A percentile compares a stretch with the other conserved stretches of the same genome.
These are phyloP conservation scores for Petrophora chlorosata DNA, from an alignment of 2,888 invertebrate genomes.

Conservation along the genomic window DNA sequence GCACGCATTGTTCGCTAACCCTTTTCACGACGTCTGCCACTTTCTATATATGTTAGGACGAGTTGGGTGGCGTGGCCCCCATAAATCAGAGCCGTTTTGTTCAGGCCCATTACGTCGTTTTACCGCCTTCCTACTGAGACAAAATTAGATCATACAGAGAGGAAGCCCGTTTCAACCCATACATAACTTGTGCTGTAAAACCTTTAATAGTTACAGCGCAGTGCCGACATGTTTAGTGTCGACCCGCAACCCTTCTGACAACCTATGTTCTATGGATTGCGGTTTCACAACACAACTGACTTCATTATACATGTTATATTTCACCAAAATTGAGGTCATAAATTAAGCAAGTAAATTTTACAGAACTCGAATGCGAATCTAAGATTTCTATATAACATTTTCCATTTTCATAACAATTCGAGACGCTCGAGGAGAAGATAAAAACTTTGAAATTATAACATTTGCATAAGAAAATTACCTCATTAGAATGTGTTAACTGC, in stretches of 20 bases:
- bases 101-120: slow-evolving; percentile 76
- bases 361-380: slow-evolving; percentile 11
- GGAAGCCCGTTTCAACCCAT: slow-evolving; percentile 61
- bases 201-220: slow-evolving; percentile 65
- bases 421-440: slow-evolving; percentile 31
- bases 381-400: slow-evolving; percentile 24
- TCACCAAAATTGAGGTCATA: slow-evolving; percentile 10
- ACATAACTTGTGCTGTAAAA: slow-evolving; percentile 72
- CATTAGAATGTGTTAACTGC: slow-evolving; percentile 40
- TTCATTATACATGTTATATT: slow-evolving; percentile 2
- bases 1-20: slow-evolving; percentile 64
- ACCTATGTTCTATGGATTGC: slow-evolving; percentile 37
- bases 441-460: slow-evolving; percentile 39
- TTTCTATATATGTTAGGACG: slow-evolving; percentile 69
- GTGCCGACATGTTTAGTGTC: slow-evolving; percentile 53
- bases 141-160: slow-evolving; percentile 77
- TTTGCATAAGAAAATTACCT: slow-evolving; percentile 42
- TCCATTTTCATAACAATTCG: slow-evolving; percentile 29
- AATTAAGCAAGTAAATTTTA: slow-evolving; percentile 14
- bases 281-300: slow-evolving; percentile 14
- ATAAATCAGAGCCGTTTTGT: slow-evolving; percentile 78
- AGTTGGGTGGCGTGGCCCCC: slow-evolving; percentile 66
- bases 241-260: slow-evolving; percentile 38
- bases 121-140: slow-evolving; percentile 77
- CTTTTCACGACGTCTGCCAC: slow-evolving; percentile 71